Evolutionary conservation across 2,113 vertebrate species (phyloP), one percentile per base, ranked within the genome.

Genomic region (Cinclus mexicanus): DNA sequence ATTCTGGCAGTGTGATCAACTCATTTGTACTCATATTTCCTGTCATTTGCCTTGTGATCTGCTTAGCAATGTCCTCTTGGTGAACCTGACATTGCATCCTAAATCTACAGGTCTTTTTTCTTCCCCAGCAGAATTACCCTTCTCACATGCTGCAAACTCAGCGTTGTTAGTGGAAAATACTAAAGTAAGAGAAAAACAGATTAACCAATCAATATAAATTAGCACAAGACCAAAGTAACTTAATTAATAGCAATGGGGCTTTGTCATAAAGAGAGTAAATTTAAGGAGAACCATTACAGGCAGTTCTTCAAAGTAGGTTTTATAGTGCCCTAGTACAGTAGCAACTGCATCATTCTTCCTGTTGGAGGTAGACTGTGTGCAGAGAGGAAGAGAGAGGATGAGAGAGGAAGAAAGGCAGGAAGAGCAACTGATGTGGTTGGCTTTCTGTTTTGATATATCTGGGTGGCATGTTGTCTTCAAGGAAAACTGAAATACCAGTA

Each of bases 31-130:
- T 93, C 72, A 61, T 74, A 8, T 82, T 87, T 80, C 49, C 56
- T 21, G 67, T 75, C 69, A 87, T 83, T 94, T 96, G 76, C 71
- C 75, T 96, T 95, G 57, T 44, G 15, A 83, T 82, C 84, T 78
- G 69, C 84, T 96, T 94, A 86, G 72, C 87, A 92, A 92, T 80
- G 87, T 75, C 74, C 93, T 96, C 91, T 61, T 90, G 49, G 63
- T 88, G 68, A 95, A 83, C 75, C 79, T 92, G 89, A 88, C 53
- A 49, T 64, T 52, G 24, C 35, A 69, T 87, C 71, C 65, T 78
- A 79, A 80, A 82, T 81, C 86, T 89, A 91, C 80, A 96, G 86
- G 59, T 65, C 75, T 83, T 72, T 55, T 31, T 35, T 31, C 33
- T 55, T n/a, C 14, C 37, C 22, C 39, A 90, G 19, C 55, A 87